These are phyloP conservation scores for Bufo bufo DNA, from an alignment of 2,113 vertebrate species.

Conservation along the genomic window DNA sequence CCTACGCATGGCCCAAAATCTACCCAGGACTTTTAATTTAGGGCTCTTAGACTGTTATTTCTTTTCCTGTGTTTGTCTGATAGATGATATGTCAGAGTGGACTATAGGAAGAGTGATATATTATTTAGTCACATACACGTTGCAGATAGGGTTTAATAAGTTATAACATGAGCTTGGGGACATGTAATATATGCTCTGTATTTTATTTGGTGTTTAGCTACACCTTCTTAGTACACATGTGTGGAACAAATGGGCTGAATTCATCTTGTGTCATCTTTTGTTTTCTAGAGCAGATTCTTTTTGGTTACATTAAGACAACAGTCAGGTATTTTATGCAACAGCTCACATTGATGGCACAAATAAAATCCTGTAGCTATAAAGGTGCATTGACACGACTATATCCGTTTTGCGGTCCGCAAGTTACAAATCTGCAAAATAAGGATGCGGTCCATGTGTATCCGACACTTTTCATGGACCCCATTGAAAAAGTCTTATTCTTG, in stretches of 20 bases:
- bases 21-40: constrained; percentile 29
- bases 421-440: too few relatives aligned
- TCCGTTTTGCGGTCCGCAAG: too few relatives aligned
- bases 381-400: too few relatives aligned
- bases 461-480: too few relatives aligned
- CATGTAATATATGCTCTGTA: neutral
- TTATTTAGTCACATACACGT: neutral
- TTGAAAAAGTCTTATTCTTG: too few relatives aligned
- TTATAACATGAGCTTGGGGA: neutral
- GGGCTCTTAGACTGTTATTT: neutral
- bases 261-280: neutral
- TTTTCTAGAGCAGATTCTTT: neutral
- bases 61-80: constrained; percentile 23
- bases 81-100: constrained; percentile 21
- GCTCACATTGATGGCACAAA: neutral
- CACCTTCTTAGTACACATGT: constrained; percentile 6
- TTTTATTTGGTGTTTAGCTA: constrained; percentile 40
- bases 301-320: neutral
- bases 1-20: constrained; percentile 13
- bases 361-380: too few relatives aligned
- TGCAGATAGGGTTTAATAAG: constrained; percentile 13
- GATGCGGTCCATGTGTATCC: too few relatives aligned
- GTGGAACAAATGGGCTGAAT: neutral
- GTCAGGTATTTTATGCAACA: neutral
- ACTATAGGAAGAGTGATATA: constrained; percentile 27